Conservation (phyloP, 2,113 vertebrate species). For the Anguilla japonica region DNA sequence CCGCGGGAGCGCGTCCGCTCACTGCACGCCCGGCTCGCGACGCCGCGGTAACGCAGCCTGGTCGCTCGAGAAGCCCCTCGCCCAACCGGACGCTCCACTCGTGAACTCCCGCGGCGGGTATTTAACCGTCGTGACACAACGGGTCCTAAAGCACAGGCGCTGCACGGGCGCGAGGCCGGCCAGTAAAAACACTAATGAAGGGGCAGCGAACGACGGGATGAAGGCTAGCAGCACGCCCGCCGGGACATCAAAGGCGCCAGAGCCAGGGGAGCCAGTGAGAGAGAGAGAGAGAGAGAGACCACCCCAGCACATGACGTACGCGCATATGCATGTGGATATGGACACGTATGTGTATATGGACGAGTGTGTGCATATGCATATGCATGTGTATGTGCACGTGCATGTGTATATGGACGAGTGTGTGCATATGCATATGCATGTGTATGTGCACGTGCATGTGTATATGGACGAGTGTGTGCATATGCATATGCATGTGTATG, state of each 20-base stretch:
- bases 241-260: neutral
- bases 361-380: neutral
- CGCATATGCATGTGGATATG: neutral
- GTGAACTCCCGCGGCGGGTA: conserved; percentile 44
- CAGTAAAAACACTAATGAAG: conserved; percentile 43
- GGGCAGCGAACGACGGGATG: conserved; percentile 31
- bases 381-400: neutral
- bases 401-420: neutral
- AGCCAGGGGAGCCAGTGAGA: neutral
- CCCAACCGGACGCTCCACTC: conserved; percentile 40
- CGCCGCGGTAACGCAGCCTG: conserved; percentile 13
- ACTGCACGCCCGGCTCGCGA: neutral
- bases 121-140: conserved; percentile 51
- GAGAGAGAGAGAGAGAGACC: neutral
- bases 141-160: conserved; percentile 31
- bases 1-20: neutral
- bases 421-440: neutral
- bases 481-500: no score
- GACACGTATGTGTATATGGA: neutral
- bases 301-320: neutral
- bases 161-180: neutral
- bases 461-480: no score
- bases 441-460: neutral
- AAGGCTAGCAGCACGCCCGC: neutral
- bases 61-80: conserved; percentile 40